Percentiles rank a stretch among this genome's conserved stretches.
These are phyloP conservation scores for Hyposmocoma kahamanoa DNA, from an alignment of 1,140 invertebrate genomes.

Conservation along the genomic window DNA sequence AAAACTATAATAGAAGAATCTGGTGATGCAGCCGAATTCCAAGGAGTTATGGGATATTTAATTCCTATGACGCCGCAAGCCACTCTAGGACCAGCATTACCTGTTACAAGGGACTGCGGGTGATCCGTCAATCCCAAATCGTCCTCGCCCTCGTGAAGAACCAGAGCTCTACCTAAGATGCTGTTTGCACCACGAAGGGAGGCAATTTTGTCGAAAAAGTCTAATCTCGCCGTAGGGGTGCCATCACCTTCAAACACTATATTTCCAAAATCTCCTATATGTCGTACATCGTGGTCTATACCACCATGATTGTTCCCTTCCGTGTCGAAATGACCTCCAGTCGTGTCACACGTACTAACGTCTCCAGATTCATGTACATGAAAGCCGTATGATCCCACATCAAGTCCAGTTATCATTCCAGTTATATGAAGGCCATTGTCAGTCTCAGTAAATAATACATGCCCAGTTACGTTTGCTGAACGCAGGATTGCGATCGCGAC, in stretches of 20 bases:
- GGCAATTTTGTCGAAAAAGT: conserved; percentile 79
- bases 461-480: conserved; percentile 42
- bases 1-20: conserved; percentile 28
- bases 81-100: conserved; percentile 84
- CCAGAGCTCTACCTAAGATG: conserved; percentile 86
- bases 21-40: conserved; percentile 36
- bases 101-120: conserved; percentile 82
- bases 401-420: conserved; percentile 81
- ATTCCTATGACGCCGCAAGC: conserved; percentile 87
- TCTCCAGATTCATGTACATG: conserved; percentile 90
- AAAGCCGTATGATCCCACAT: conserved; percentile 81
- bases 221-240: conserved; percentile 75
- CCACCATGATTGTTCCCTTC: conserved; percentile 41
- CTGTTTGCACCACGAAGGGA: conserved; percentile 76
- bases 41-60: conserved; percentile 39
- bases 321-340: conserved; percentile 85
- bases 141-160: conserved; percentile 83
- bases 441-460: conserved; percentile 68
- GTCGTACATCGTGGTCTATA: conserved; percentile 71
- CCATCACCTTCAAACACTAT: conserved; percentile 74
- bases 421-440: conserved; percentile 71
- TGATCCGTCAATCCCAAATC: conserved; percentile 83
- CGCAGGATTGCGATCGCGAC: conserved; percentile 32
- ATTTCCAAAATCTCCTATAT: conserved; percentile 94
- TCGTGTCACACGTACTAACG: conserved; percentile 77